phyloP scores from a whole-genome alignment of 2,113 vertebrate genomes.

The Dromaius novaehollandiae region DNA sequence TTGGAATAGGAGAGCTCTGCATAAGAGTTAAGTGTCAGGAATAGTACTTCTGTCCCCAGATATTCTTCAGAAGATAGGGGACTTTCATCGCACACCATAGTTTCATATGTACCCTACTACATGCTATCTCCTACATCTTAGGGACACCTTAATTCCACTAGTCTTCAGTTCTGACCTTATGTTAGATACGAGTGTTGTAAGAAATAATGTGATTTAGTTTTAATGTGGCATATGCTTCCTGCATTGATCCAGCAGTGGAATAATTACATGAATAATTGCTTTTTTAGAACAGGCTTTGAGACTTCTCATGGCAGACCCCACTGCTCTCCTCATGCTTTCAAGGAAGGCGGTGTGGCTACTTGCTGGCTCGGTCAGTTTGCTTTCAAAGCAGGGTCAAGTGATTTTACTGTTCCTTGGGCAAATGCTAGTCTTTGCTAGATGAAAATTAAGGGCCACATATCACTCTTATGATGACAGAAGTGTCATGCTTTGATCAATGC shows the following conservation, averaged over 20 bases:
- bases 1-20: background rate
- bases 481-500: background rate
- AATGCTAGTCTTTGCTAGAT: background rate
- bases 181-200: background rate
- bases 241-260: background rate
- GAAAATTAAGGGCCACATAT: background rate
- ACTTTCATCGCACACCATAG: background rate
- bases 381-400: background rate
- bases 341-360: background rate
- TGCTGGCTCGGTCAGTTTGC: background rate
- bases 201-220: constrained; percentile 24
- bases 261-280: constrained; percentile 10
- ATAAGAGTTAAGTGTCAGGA: background rate
- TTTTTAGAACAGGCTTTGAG: background rate
- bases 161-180: background rate
- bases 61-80: background rate
- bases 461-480: background rate
- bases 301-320: background rate
- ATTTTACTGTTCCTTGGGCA: background rate
- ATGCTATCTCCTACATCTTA: background rate
- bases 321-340: background rate
- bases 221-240: constrained; percentile 22
- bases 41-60: background rate
- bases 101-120: background rate
- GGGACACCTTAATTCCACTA: background rate